Percentiles rank a stretch among this genome's conserved stretches.
phyloP scores from a whole-genome alignment of 2,888 invertebrate genomes.

The Isotomurus palustris region DNA sequence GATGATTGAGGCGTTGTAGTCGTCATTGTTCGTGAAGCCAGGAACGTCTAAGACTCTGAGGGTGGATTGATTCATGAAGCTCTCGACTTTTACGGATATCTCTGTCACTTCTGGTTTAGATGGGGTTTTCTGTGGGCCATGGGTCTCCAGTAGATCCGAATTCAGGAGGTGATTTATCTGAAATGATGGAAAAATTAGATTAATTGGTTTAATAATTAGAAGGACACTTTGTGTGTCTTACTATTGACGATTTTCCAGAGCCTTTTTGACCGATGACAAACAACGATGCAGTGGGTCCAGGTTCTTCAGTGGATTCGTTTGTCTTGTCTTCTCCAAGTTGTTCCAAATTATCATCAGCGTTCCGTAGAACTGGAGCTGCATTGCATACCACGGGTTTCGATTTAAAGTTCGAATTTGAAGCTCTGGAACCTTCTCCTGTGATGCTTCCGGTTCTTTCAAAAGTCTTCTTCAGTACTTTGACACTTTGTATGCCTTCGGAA shows the following conservation, averaged over 20 bases:
- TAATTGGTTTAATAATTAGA: neutral
- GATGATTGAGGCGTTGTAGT: slow-evolving; percentile 16
- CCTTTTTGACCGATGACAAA: slow-evolving; percentile 8
- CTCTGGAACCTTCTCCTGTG: neutral
- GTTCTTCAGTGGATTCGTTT: neutral
- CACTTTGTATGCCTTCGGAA: too few species aligned
- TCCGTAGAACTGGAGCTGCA: too few species aligned
- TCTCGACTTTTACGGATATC: slow-evolving; percentile 27
- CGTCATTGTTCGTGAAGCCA: slow-evolving; percentile 22
- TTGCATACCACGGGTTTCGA: neutral
- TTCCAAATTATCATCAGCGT: neutral
- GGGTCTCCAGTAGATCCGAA: neutral
- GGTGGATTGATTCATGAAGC: slow-evolving; percentile 17
- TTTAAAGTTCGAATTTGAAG: neutral
- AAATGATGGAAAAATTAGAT: neutral
- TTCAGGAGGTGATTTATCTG: neutral
- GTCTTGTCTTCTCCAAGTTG: neutral
- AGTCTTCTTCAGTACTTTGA: neutral
- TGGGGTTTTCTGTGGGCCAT: neutral
- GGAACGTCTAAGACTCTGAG: slow-evolving; percentile 31
- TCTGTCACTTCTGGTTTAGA: slow-evolving; percentile 21
- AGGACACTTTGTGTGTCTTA: neutral
- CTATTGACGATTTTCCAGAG: slow-evolving; percentile 17
- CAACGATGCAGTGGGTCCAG: slow-evolving; percentile 1
- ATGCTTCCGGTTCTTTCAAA: neutral